phyloP scores from a whole-genome alignment of 2,888 invertebrate genomes.

The Eulithis testata region DNA sequence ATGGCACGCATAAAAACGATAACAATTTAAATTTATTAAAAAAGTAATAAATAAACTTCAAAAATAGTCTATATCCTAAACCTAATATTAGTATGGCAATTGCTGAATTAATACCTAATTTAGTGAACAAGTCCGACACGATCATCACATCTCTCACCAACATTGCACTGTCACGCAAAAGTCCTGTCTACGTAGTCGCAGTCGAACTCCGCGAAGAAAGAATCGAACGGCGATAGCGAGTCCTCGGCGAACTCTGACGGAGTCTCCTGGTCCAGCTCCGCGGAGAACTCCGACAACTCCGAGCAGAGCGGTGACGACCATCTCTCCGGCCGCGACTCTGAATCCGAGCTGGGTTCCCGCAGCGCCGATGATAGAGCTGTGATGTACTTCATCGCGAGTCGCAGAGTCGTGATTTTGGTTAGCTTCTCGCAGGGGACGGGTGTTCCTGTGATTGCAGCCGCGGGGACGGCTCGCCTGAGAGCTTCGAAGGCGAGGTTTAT shows the following conservation, averaged over 20 bases:
- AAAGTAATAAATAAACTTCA: slow-evolving; percentile 68
- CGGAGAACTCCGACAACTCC: slow-evolving; percentile 81
- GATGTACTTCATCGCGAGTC: slow-evolving; percentile 95
- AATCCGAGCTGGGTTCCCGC: slow-evolving; percentile 59
- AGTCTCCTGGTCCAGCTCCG: slow-evolving; percentile 76
- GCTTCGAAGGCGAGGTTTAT: slow-evolving; percentile 95
- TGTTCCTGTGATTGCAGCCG: slow-evolving; percentile 79
- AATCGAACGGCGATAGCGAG: slow-evolving; percentile 85
- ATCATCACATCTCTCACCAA: slow-evolving; percentile 53
- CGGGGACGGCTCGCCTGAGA: slow-evolving; percentile 90
- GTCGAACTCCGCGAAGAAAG: slow-evolving; percentile 81
- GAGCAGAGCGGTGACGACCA: slow-evolving; percentile 80
- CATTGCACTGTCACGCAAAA: slow-evolving; percentile 75
- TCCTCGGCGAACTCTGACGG: slow-evolving; percentile 81
- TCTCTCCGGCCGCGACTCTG: slow-evolving; percentile 59
- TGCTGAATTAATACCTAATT: slow-evolving; percentile 69
- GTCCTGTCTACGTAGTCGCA: slow-evolving; percentile 79
- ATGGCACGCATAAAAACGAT: slow-evolving; percentile 59
- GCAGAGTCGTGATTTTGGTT: slow-evolving; percentile 94
- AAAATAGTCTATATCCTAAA: slow-evolving; percentile 65
- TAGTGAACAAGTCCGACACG: slow-evolving; percentile 49
- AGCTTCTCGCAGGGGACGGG: slow-evolving; percentile 89
- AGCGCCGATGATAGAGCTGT: slow-evolving; percentile 89
- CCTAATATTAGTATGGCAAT: slow-evolving; percentile 79
- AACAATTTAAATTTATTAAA: slow-evolving; percentile 78